A percentile compares a stretch with the other conserved stretches of the same genome.
These are phyloP conservation scores for Chrysoperla carnea DNA, from an alignment of 1,140 invertebrate species.

Conservation along the genomic window DNA sequence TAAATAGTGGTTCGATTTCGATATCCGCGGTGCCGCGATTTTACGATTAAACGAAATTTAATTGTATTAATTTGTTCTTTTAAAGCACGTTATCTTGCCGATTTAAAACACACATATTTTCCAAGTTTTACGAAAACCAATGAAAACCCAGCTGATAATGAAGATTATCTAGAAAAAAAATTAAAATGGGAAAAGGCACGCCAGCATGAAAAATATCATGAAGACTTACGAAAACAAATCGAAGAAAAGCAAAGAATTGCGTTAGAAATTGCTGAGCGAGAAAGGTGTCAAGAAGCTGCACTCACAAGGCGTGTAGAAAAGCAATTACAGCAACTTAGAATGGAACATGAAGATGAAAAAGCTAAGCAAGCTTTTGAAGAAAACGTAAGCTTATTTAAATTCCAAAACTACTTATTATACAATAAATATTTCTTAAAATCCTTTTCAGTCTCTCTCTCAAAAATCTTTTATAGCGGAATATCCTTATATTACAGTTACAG, in stretches of 20 bases:
- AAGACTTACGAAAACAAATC: constrained; percentile 18
- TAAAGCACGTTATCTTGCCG: constrained; percentile 14
- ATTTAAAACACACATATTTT: constrained; percentile 16
- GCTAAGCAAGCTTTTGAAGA: neutral
- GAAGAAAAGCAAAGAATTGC: constrained; percentile 19
- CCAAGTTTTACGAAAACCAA: constrained; percentile 8
- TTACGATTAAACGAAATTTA: too few species aligned
- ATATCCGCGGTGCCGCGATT: too few species aligned
- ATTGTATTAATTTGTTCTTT: constrained; percentile 4
- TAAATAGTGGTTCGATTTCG: too few species aligned
- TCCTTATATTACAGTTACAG: too few species aligned
- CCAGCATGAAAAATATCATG: constrained; percentile 16
- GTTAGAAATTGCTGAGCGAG: constrained; percentile 18
- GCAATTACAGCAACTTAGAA: constrained; percentile 28
- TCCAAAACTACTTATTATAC: too few species aligned
- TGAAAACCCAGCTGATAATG: neutral
- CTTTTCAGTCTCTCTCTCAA: too few species aligned
- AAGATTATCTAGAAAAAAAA: neutral
- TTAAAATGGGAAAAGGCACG: neutral
- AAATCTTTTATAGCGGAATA: too few species aligned
- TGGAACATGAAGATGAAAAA: constrained; percentile 26
- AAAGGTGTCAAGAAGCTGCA: constrained; percentile 23
- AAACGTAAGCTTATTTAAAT: neutral
- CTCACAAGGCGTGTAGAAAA: constrained; percentile 32
- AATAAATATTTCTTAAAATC: constrained; percentile 1